These are phyloP conservation scores for Procapra przewalskii DNA, from an alignment of 2,113 vertebrate species.

Conservation along the genomic window DNA sequence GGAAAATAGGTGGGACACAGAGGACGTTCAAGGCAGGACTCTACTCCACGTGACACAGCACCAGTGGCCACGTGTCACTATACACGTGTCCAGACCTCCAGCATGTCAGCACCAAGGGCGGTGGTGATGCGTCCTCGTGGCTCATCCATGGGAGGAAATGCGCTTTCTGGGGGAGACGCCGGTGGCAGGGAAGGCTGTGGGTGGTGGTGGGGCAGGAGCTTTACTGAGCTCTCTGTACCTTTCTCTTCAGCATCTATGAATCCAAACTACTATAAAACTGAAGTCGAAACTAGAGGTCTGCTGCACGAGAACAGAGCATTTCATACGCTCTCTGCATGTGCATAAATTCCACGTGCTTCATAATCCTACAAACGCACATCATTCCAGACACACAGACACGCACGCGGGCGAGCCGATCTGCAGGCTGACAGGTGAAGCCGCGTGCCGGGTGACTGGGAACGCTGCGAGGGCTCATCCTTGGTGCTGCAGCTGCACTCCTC, in stretches of 20 bases:
- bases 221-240: not conserved
- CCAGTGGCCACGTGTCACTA: accelerated
- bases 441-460: too few relatives aligned
- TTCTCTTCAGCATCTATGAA: not conserved
- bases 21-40: accelerated
- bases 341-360: accelerated
- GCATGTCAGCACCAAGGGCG: accelerated
- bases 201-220: accelerated
- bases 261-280: not conserved
- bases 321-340: accelerated
- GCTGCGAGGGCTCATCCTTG: too few relatives aligned
- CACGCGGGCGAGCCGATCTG: accelerated
- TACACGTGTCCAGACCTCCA: accelerated
- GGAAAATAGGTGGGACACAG: accelerated
- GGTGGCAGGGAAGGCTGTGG: accelerated
- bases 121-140: accelerated
- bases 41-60: accelerated
- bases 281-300: too few relatives aligned
- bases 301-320: accelerated
- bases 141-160: accelerated
- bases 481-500: accelerated
- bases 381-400: accelerated
- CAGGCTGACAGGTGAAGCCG: accelerated
- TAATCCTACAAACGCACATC: accelerated
- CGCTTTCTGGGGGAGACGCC: accelerated